Conservation (phyloP, 2,113 vertebrate species). For the Dendropsophus ebraccatus region DNA sequence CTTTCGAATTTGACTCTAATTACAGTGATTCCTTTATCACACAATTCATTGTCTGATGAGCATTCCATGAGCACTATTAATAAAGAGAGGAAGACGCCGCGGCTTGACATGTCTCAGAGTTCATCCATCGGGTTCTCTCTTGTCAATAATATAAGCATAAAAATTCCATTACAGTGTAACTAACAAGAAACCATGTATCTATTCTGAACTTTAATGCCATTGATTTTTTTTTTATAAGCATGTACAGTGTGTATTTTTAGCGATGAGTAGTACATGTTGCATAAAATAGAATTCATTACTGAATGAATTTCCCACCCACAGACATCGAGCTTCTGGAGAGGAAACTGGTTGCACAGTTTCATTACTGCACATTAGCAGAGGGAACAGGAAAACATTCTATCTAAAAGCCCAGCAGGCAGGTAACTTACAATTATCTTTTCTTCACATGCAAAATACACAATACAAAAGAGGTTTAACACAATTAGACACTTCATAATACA, state of each 20-base stretch:
- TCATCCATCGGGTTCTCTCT: not conserved
- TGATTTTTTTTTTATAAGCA: constrained; percentile 28
- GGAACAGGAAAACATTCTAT: constrained; percentile 8
- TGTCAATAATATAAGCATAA: constrained; percentile 23
- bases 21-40: constrained; percentile 3
- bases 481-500: constrained; percentile 16
- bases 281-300: constrained; percentile 76
- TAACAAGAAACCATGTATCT: constrained; percentile 8
- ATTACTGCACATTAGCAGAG: constrained; percentile 16
- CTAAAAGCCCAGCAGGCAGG: constrained; percentile 10
- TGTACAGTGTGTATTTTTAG: constrained; percentile 62
- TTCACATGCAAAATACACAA: not conserved
- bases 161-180: constrained; percentile 3
- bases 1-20: not conserved
- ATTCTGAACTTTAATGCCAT: constrained; percentile 26
- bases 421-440: constrained; percentile 47
- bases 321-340: constrained; percentile 67
- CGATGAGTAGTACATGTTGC: constrained; percentile 69
- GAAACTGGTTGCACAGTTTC: constrained; percentile 67
- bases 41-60: not conserved
- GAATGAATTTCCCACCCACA: constrained; percentile 74
- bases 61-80: not conserved
- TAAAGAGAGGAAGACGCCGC: not conserved
- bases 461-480: constrained; percentile 14
- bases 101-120: not conserved